Percentiles rank a stretch among this genome's conserved stretches.
These are phyloP conservation scores for Drosophila ficusphila DNA, from an alignment of 1,140 invertebrate species.

Conservation along the genomic window DNA sequence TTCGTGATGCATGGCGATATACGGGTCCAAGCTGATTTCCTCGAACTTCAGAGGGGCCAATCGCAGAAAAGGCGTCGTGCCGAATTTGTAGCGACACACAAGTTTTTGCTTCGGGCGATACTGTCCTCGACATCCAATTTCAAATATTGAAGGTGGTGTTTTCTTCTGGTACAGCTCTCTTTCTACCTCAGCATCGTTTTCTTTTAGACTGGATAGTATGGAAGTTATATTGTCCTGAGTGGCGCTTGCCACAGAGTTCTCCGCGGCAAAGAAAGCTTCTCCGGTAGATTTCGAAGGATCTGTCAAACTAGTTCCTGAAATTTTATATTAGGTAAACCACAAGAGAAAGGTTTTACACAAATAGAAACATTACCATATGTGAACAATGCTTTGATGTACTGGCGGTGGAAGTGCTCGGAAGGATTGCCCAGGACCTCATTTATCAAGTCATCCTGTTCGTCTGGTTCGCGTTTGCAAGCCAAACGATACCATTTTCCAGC, in stretches of 20 bases:
- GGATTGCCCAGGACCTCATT: conserved; percentile 21
- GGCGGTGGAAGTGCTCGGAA: neutral
- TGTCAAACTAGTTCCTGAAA: neutral
- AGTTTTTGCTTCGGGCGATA: conserved; percentile 85
- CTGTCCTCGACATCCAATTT: conserved; percentile 95
- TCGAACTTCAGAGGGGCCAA: conserved; percentile 96
- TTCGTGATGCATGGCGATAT: conserved; percentile 94
- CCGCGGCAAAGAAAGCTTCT: neutral
- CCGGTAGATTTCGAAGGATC: neutral
- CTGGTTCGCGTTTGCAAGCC: neutral
- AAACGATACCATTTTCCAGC: conserved; percentile 51
- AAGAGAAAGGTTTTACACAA: neutral
- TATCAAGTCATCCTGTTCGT: neutral
- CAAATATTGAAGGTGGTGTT: conserved; percentile 86
- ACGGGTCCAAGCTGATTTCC: conserved; percentile 91
- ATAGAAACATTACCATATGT: neutral
- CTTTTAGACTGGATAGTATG: neutral
- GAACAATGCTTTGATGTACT: conserved; percentile 1
- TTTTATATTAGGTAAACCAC: neutral
- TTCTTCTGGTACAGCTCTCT: neutral
- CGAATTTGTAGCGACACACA: conserved; percentile 91
- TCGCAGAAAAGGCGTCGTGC: conserved; percentile 90
- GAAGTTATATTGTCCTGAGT: neutral
- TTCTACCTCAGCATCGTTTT: neutral
- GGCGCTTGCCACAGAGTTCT: neutral